Evolutionary conservation across 1,140 invertebrate species (phyloP).

Genomic region (Gonatopus flavifemur): DNA sequence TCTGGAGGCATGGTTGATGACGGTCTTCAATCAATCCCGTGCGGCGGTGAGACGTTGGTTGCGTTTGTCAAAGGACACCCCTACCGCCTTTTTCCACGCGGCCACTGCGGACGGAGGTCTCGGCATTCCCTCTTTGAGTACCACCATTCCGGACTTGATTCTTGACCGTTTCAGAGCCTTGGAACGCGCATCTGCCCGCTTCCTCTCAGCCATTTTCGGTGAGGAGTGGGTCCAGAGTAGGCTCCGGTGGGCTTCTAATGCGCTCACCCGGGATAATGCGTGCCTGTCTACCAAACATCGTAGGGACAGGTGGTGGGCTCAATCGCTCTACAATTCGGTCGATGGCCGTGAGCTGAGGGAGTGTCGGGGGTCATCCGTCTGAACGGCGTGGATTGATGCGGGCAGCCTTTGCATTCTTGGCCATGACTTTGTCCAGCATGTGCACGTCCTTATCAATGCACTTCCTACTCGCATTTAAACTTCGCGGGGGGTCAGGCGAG

Average conservation of each 20-base stretch:
- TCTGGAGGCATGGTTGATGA: too few species aligned
- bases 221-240: constrained; percentile 21
- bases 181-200: background rate
- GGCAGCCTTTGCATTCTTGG: background rate
- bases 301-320: background rate
- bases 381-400: background rate
- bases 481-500: background rate
- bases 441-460: constrained; percentile 10
- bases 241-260: too few species aligned
- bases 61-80: too few species aligned
- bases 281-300: background rate
- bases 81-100: constrained; percentile 27
- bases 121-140: constrained; percentile 45
- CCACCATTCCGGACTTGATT: constrained; percentile 44
- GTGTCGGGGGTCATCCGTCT: background rate
- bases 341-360: constrained; percentile 6
- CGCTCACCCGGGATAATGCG: constrained; percentile 7
- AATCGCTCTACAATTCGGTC: background rate
- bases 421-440: constrained; percentile 20
- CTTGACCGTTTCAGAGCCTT: constrained; percentile 32
- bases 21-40: too few species aligned
- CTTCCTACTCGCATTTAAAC: constrained; percentile 3
- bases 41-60: too few species aligned
- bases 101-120: constrained; percentile 17
- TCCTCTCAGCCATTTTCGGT: constrained; percentile 10